Conservation (phyloP, 2,797 vertebrate genomes). For the Acanthurus leucopareius region DNA sequence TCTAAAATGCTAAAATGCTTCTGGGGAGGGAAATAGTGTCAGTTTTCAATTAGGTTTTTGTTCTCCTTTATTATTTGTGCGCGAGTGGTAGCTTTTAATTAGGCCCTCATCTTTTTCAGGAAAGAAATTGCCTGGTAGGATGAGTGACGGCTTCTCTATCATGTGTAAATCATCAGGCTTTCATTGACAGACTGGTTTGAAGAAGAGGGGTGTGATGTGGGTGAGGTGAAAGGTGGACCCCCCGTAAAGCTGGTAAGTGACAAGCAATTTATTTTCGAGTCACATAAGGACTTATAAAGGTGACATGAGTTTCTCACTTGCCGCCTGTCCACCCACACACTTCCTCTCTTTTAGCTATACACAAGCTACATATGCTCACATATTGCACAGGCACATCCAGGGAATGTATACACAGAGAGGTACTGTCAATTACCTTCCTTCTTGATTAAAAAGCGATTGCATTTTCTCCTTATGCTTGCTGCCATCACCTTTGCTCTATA, state of each 20-base stretch:
- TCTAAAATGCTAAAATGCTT: constrained; percentile 21
- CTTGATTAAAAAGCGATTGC: constrained; percentile 37
- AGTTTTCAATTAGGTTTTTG: constrained; percentile 40
- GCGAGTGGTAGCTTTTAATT: constrained; percentile 58
- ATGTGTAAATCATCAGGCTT: constrained; percentile 43
- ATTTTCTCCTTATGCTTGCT: constrained; percentile 27
- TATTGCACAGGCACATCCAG: constrained; percentile 12
- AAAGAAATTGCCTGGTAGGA: constrained; percentile 37
- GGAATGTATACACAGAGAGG: constrained; percentile 5
- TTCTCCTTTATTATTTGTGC: constrained; percentile 18
- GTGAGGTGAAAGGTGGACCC: constrained; percentile 35
- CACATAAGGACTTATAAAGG: constrained; percentile 41
- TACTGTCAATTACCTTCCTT: constrained; percentile 12
- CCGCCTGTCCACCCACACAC: constrained; percentile 36
- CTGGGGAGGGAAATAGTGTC: constrained; percentile 38
- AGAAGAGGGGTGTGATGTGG: constrained; percentile 14
- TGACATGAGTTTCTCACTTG: constrained; percentile 42
- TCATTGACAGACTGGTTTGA: constrained; percentile 29
- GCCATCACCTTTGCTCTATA: constrained; percentile 4
- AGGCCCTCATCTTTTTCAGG: constrained; percentile 40
- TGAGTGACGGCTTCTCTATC: constrained; percentile 33
- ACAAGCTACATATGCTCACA: background rate
- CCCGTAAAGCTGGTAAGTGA: constrained; percentile 26
- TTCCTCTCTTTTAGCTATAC: background rate
- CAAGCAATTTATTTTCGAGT: constrained; percentile 51